Percentiles rank a stretch among this genome's conserved stretches.
Evolutionary conservation across 2,888 invertebrate species (phyloP).

Genomic region (Coelogynopora nodosa): DNA sequence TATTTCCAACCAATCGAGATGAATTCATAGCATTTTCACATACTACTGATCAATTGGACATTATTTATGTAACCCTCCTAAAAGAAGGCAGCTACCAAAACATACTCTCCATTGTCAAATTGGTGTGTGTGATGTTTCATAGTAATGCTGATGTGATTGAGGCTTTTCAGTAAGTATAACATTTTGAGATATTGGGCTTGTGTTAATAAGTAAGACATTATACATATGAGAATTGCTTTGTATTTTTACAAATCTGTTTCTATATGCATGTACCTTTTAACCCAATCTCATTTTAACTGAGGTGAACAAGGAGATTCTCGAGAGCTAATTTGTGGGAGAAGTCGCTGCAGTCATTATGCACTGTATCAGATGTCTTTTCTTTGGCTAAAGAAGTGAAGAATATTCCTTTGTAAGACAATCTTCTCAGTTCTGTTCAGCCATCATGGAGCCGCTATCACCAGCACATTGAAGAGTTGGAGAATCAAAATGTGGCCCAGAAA

Average conservation of each 20-base stretch:
- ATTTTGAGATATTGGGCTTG: background rate
- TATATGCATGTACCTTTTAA: no score
- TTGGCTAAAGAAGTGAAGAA: background rate
- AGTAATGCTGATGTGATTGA: background rate
- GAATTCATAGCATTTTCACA: background rate
- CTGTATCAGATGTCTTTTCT: background rate
- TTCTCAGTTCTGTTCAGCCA: background rate
- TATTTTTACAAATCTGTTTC: background rate
- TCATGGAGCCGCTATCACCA: background rate
- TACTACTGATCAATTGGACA: background rate
- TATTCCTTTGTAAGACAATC: background rate
- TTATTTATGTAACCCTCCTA: background rate
- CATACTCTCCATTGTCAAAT: background rate
- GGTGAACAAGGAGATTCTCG: slow-evolving; percentile 2
- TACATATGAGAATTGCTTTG: background rate
- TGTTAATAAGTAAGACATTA: background rate
- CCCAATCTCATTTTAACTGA: no score
- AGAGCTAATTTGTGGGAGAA: background rate
- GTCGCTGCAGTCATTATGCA: background rate
- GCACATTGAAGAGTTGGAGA: background rate
- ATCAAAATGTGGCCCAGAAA: background rate
- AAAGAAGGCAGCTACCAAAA: background rate
- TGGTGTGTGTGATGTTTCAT: background rate
- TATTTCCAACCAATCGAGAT: background rate
- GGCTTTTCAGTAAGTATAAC: slow-evolving; percentile 12